phyloP scores from a whole-genome alignment of 1,140 invertebrate species.

The Neomicropteryx cornuta region DNA sequence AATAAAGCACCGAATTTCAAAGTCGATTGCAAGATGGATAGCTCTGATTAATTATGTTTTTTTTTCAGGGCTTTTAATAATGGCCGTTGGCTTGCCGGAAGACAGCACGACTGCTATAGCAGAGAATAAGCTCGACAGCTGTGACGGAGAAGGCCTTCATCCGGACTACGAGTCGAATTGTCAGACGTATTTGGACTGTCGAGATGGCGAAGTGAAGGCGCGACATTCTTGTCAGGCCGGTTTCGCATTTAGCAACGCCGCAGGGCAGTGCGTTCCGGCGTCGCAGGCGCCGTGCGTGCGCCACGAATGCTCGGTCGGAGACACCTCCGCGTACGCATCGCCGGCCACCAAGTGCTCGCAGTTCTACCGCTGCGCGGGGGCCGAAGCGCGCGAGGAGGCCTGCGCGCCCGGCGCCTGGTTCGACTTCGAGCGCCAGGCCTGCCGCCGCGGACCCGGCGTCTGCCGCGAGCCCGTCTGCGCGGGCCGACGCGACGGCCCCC shows the following conservation, averaged over 20 bases:
- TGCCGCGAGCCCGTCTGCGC: conserved; percentile 29
- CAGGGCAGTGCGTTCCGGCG: conserved; percentile 27
- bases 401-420: conserved; percentile 33
- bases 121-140: too few relatives aligned
- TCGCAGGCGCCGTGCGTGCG: conserved; percentile 24
- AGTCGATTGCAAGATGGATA: too few relatives aligned
- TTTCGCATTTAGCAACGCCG: conserved; percentile 27
- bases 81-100: too few relatives aligned
- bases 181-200: conserved; percentile 26
- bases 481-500: conserved; percentile 24
- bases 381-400: conserved; percentile 32
- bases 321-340: conserved; percentile 37
- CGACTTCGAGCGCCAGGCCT: conserved; percentile 40
- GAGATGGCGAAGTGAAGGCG: conserved; percentile 19
- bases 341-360: conserved; percentile 40
- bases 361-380: conserved; percentile 31
- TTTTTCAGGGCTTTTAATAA: too few relatives aligned
- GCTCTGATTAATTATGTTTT: too few relatives aligned
- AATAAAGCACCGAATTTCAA: too few relatives aligned
- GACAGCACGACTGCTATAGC: too few relatives aligned
- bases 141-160: conserved; percentile 25
- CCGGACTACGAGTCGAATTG: conserved; percentile 29
- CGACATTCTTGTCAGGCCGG: conserved; percentile 27
- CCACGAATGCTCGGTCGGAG: conserved; percentile 24
- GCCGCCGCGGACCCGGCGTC: conserved; percentile 30